phyloP scores from a whole-genome alignment of 2,888 invertebrate genomes.

The Harpagoxenus sublaevis region DNA sequence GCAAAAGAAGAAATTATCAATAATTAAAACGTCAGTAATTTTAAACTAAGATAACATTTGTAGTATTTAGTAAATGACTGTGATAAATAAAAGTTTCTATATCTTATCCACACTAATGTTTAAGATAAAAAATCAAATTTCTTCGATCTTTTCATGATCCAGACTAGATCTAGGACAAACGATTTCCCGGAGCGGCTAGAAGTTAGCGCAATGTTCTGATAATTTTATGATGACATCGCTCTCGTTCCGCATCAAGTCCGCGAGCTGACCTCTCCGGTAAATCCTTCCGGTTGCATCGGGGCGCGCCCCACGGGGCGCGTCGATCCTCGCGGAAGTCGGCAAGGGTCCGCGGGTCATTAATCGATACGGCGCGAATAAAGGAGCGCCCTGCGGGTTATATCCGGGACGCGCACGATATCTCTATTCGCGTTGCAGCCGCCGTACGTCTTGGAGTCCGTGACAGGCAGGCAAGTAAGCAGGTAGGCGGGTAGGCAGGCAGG shows the following conservation, averaged over 20 bases:
- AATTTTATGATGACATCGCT: conserved; percentile 11
- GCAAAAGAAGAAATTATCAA: neutral
- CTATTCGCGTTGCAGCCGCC: conserved; percentile 72
- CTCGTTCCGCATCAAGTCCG: conserved; percentile 14
- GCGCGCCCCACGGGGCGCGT: conserved; percentile 42
- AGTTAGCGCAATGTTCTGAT: neutral
- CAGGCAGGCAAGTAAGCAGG: conserved; percentile 76
- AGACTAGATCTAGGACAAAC: neutral
- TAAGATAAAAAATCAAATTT: neutral
- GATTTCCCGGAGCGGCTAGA: neutral
- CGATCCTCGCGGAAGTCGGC: conserved; percentile 57
- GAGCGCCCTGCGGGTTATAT: conserved; percentile 76
- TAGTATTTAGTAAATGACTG: neutral
- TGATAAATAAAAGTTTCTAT: neutral
- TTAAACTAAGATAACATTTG: neutral
- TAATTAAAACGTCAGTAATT: neutral
- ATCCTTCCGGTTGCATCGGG: conserved; percentile 26
- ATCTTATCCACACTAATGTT: neutral
- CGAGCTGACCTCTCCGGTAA: conserved; percentile 7
- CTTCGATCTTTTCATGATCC: neutral
- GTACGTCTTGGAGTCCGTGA: conserved; percentile 82
- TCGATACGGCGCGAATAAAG: conserved; percentile 79
- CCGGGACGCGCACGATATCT: conserved; percentile 76
- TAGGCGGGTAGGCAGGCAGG: conserved; percentile 58
- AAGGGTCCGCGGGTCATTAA: conserved; percentile 78